Conservation (phyloP, 1,140 invertebrate species). For the Caerostris darwini region DNA sequence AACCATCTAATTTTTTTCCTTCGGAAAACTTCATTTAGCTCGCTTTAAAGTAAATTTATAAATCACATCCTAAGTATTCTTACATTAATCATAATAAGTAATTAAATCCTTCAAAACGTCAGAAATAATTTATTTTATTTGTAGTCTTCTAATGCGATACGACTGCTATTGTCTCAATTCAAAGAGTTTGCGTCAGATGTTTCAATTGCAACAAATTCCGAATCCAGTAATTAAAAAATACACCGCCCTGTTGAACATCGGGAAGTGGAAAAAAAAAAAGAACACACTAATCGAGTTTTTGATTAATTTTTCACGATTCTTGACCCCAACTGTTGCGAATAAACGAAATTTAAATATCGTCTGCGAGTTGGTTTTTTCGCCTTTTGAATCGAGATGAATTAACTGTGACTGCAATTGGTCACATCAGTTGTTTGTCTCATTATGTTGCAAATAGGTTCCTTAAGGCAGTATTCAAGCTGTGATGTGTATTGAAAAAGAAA, state of each 20-base stretch:
- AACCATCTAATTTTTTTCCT: no score
- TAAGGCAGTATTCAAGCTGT: not conserved
- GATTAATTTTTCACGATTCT: constrained; percentile 37
- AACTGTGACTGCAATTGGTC: constrained; percentile 53
- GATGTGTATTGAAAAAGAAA: not conserved
- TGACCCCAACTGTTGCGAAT: constrained; percentile 7
- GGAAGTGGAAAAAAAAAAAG: not conserved
- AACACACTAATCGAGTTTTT: constrained; percentile 28
- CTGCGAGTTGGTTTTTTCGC: not conserved
- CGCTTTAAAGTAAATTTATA: not conserved
- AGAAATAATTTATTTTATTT: not conserved
- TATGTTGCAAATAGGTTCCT: constrained; percentile 58
- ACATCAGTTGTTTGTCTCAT: constrained; percentile 61
- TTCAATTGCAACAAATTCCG: not conserved
- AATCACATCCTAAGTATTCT: not conserved
- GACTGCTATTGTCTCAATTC: not conserved
- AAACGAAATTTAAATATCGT: constrained; percentile 46
- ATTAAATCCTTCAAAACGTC: not conserved
- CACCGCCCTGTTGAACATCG: not conserved
- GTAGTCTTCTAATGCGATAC: not conserved
- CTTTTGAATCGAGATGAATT: constrained; percentile 1
- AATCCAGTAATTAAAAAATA: constrained; percentile 6
- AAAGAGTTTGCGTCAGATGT: not conserved
- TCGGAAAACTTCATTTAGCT: no score
- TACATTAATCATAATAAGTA: not conserved